A percentile compares a stretch with the other conserved stretches of the same genome.
phyloP scores from a whole-genome alignment of 1,140 invertebrate genomes.

The Penaeus chinensis region DNA sequence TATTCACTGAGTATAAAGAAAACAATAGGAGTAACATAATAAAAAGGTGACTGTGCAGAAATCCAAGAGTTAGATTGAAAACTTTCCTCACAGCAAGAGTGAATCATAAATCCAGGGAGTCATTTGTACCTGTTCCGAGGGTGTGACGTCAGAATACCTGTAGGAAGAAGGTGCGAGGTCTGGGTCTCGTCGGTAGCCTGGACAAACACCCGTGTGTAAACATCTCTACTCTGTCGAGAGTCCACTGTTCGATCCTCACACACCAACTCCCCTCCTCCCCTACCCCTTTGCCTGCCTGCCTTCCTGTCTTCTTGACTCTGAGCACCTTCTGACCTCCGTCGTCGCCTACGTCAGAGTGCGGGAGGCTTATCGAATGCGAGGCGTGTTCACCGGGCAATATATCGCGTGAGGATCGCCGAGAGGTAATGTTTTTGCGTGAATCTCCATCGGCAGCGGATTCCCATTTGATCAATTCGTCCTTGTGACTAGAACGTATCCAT shows the following conservation, averaged over 20 bases:
- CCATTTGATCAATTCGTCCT: not conserved
- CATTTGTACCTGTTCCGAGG: slow-evolving; percentile 40
- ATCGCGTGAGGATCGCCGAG: not conserved
- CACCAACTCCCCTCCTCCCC: not conserved
- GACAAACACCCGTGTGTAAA: slow-evolving; percentile 51
- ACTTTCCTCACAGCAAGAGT: slow-evolving; percentile 18
- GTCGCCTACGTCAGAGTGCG: not conserved
- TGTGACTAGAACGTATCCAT: not conserved
- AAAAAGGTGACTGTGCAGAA: not conserved
- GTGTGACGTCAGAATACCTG: slow-evolving; percentile 2
- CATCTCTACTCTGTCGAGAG: slow-evolving; percentile 25
- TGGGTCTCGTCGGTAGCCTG: slow-evolving; percentile 45
- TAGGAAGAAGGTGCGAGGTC: slow-evolving; percentile 26
- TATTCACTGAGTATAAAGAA: not conserved
- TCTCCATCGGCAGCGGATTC: not conserved
- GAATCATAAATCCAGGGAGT: slow-evolving; percentile 32
- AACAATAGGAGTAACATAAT: not conserved
- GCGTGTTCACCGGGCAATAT: too few relatives aligned
- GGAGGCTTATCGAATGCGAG: not conserved
- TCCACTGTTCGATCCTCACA: not conserved
- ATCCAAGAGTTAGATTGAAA: not conserved
- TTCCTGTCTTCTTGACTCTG: too few relatives aligned
- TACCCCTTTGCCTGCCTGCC: not conserved
- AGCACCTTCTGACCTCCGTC: slow-evolving; percentile 7
- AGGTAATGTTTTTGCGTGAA: not conserved